Evolutionary conservation across 1,140 invertebrate species (phyloP), one percentile per base, ranked within the genome.

Genomic region (Galleria mellonella): DNA sequence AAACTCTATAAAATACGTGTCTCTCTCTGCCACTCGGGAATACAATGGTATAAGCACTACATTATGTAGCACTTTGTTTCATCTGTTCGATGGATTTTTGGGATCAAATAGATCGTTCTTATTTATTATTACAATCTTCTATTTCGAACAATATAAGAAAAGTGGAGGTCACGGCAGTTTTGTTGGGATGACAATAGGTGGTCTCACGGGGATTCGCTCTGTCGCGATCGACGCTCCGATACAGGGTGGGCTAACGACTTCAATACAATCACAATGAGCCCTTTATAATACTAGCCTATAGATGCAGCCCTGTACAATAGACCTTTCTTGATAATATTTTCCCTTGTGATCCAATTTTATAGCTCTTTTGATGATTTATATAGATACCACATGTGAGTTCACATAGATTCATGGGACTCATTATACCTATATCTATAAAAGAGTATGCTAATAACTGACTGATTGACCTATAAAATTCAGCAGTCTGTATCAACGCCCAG

Each of bases 111-210:
- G 13, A 37, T 37, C 15, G 30, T 36, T 17, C n/a, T 27, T 32
- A 13, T 36, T 47, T 48, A 60, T 49, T 60, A 55, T 60, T 51
- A 46, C 36, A 52, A 37, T 55, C 14, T 47, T 33, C 33, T 55
- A 45, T 50, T 53, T 14, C 45, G 45, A 51, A 51, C 47, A 54
- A 54, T 43, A 32, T 39, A 44, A 46, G 43, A 47, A 55, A 44
- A 54, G 31, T 54, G 38, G 47, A 47, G 50, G 43, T 40, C 30
- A 30, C 14, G 44, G 46, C 51, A 55, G 50, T 58, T 62, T 47
- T 11, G 39, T 9, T 11, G 32, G 35, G 33, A 43, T 39, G 42
- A 58, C 55, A 57, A 54, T 52, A 37, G 51, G 30, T 38, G 32
- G 44, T 10, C 46, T 32, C 39, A 35, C 36, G 50, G 54, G 50